Conservation (phyloP, 2,888 invertebrate genomes). For the Nephrotoma appendiculata region DNA sequence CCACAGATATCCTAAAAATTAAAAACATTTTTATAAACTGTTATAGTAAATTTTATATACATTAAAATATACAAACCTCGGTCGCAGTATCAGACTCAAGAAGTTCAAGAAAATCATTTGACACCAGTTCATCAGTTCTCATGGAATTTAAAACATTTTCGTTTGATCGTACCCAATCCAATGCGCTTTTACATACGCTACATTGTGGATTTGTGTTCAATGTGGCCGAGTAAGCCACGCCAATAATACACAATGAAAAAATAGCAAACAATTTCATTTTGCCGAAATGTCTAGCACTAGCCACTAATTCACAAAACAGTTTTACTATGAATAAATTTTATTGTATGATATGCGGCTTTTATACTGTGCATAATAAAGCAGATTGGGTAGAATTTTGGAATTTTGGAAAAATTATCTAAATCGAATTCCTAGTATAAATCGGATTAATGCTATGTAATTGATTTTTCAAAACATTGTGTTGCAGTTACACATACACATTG, state of each 20-base stretch:
- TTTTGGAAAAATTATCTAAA: background rate
- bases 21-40: background rate
- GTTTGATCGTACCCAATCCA: background rate
- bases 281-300: too few relatives aligned
- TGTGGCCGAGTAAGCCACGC: background rate
- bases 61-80: background rate
- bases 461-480: background rate
- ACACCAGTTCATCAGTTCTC: background rate
- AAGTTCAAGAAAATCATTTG: background rate
- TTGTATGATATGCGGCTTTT: background rate
- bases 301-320: background rate
- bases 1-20: background rate
- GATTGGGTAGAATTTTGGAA: background rate
- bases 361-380: background rate
- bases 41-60: background rate
- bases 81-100: background rate
- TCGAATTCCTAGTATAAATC: background rate
- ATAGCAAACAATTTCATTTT: background rate
- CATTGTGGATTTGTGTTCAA: background rate
- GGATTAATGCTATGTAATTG: background rate
- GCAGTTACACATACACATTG: too few relatives aligned
- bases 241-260: background rate
- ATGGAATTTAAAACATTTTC: background rate
- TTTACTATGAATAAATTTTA: background rate
- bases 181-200: background rate